These are phyloP conservation scores for Neodiprion pinetum DNA, from an alignment of 1,140 invertebrate genomes.

Conservation along the genomic window DNA sequence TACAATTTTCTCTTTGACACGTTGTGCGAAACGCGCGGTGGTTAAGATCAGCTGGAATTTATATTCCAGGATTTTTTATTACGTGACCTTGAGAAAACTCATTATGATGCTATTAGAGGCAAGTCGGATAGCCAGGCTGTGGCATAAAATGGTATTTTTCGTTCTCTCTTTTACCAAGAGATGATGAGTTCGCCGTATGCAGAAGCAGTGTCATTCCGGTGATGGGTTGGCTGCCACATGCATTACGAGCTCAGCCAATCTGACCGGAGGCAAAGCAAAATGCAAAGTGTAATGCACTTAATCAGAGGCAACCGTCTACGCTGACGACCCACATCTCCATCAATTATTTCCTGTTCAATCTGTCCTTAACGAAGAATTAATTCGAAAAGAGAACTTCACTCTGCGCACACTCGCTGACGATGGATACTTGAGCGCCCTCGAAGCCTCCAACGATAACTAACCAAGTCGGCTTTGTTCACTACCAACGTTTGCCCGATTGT, in stretches of 20 bases:
- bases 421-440: not conserved
- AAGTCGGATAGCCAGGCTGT: slow-evolving; percentile 10
- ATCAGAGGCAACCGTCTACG: not conserved
- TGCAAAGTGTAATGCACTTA: slow-evolving; percentile 4
- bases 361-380: not conserved
- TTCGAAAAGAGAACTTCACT: not conserved
- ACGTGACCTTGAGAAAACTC: slow-evolving; percentile 6
- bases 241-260: not conserved
- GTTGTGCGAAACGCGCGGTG: not conserved
- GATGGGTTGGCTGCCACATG: slow-evolving; percentile 2
- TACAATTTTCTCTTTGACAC: not conserved
- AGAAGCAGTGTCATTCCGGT: slow-evolving; percentile 10
- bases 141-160: slow-evolving; percentile 11
- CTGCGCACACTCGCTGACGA: not conserved
- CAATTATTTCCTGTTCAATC: slow-evolving; percentile 4
- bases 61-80: not conserved
- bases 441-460: not conserved
- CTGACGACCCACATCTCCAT: not conserved
- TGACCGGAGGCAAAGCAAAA: not conserved
- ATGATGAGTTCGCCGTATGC: slow-evolving; percentile 8
- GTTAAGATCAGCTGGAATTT: not conserved
- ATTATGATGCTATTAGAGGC: slow-evolving; percentile 20
- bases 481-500: too few species aligned
- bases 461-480: not conserved
- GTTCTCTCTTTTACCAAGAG: not conserved